phyloP scores from a whole-genome alignment of 2,888 invertebrate genomes.

The Conistra vaccinii region DNA sequence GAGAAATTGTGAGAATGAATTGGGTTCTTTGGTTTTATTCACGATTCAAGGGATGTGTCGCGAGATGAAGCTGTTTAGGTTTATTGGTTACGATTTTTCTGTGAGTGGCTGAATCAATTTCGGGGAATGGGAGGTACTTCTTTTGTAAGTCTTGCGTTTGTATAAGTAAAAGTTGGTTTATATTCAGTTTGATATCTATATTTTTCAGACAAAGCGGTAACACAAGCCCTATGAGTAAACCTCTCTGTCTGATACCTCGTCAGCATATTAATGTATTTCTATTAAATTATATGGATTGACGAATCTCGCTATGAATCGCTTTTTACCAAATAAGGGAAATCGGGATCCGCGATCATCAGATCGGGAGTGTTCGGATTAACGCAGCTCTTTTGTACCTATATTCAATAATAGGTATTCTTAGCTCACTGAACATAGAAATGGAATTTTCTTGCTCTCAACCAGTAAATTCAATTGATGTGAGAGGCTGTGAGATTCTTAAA shows the following conservation, averaged over 20 bases:
- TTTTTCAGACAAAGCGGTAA: not conserved
- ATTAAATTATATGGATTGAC: not conserved
- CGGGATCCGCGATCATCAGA: conserved; percentile 3
- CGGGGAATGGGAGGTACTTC: conserved; percentile 18
- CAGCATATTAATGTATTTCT: no score
- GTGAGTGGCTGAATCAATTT: conserved; percentile 56
- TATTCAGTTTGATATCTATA: not conserved
- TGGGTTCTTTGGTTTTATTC: conserved; percentile 63
- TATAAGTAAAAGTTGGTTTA: conserved; percentile 12
- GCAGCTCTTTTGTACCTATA: not conserved
- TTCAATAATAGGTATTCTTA: conserved; percentile 32
- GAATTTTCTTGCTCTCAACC: conserved; percentile 24
- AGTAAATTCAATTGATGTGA: conserved; percentile 23
- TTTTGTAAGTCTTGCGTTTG: conserved; percentile 30
- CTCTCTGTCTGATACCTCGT: no score
- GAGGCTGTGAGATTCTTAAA: not conserved
- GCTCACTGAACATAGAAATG: conserved; percentile 25
- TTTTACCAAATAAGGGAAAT: no score
- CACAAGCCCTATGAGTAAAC: no score
- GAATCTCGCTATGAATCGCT: not conserved
- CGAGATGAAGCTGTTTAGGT: conserved; percentile 60
- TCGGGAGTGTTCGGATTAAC: not conserved
- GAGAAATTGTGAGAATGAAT: conserved; percentile 62
- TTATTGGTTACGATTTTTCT: conserved; percentile 60
- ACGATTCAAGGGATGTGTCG: conserved; percentile 52